Base-by-base conservation (phyloP, 1,140 invertebrate genomes). In the Sitophilus oryzae region DNA sequence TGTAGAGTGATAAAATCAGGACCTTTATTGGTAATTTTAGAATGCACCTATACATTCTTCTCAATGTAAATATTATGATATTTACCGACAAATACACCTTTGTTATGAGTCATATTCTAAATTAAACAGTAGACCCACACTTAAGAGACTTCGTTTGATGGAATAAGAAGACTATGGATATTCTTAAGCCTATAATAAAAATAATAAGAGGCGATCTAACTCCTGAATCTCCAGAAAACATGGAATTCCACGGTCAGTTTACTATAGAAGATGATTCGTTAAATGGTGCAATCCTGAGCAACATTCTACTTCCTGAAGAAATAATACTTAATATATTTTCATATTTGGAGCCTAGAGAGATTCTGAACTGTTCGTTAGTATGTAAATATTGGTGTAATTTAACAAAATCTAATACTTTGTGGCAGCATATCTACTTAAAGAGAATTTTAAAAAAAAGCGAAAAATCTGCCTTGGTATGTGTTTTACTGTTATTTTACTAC, bases 311-410 rank as follows among this genome's bases (percentile, higher is more conserved):
- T 3, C 70, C 70, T 22, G 60, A 67, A 66, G 70, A 71, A 49
- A 54, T 71, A 8, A 36, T 69, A n/a, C 40, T 60, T 6, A 45
- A 64, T 22, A 69, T 71, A 9, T 53, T 71, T 14, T 58, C 56
- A 41, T 62, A 56, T 42, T 38, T 69, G 30, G 37, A 56, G 16
- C 40, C 62, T 2, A 46, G 62, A 19, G 43, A 66, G 35, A 11
- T 68, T 4, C 50, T 70, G 18, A 60, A 58, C 18, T 53, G 51
- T 30, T 50, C 56, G 8, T 46, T 66, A 18, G 70, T 71, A 20
- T 71, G 70, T 47, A 67, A 65, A 53, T 62, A 58, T 38, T 71
- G 70, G 70, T 63, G 66, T 51, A 60, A 63, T 38, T 51, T 70
- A 11, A 60, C 65, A 8, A 66, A 62, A 59, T 69, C 64, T 2